Evolutionary conservation across 1,140 invertebrate genomes (phyloP).

Genomic region (Pseudomyrmex sp.): DNA sequence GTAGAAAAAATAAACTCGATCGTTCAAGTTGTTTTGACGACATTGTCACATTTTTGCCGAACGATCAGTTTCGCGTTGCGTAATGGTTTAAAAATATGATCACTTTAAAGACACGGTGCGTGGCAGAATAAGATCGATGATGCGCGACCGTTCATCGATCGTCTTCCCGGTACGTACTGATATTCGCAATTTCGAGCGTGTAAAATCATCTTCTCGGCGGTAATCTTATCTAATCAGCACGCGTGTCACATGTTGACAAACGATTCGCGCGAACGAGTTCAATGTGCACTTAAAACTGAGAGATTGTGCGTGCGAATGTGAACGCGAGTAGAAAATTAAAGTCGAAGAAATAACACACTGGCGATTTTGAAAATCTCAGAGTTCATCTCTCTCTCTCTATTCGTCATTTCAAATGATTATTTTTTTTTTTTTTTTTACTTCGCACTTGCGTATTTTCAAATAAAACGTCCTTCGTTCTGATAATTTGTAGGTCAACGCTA

Average conservation of each 20-base stretch:
- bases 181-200: slow-evolving; percentile 10
- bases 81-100: neutral
- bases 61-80: neutral
- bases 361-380: neutral
- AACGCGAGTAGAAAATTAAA: slow-evolving; percentile 5
- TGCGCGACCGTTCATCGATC: neutral
- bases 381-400: too few relatives aligned
- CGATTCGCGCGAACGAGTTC: slow-evolving; percentile 5
- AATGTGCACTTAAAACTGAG: slow-evolving; percentile 19
- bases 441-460: too few relatives aligned
- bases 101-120: neutral
- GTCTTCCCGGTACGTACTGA: neutral
- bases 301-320: neutral
- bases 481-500: too few relatives aligned
- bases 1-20: neutral
- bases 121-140: neutral
- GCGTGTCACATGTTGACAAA: slow-evolving; percentile 15
- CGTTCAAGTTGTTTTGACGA: neutral
- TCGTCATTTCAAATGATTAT: neutral
- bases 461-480: too few relatives aligned
- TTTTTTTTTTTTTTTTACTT: too few relatives aligned
- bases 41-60: neutral
- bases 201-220: slow-evolving; percentile 17
- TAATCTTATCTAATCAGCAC: slow-evolving; percentile 55
- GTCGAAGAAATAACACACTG: neutral